These are phyloP conservation scores for Caenorhabditis elegans DNA, from an alignment of 1,140 invertebrate species.

Conservation along the genomic window DNA sequence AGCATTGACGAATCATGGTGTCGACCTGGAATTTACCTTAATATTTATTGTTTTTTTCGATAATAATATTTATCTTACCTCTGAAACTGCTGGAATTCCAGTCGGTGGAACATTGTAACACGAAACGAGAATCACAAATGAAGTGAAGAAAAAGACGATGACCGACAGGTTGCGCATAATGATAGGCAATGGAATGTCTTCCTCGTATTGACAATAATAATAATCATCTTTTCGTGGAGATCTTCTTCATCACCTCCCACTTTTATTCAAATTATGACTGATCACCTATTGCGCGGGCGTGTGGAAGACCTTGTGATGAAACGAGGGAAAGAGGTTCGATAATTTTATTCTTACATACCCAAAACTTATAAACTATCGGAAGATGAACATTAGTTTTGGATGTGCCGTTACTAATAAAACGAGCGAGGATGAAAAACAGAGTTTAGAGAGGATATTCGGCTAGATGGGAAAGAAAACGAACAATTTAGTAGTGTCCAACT, in stretches of 20 bases:
- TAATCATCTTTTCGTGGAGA: background rate
- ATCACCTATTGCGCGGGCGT: background rate
- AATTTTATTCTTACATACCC: slow-evolving; percentile 31
- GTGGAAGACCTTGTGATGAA: background rate
- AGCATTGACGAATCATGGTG: slow-evolving; percentile 46
- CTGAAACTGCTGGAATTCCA: slow-evolving; percentile 10
- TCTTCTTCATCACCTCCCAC: background rate
- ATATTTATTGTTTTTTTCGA: background rate
- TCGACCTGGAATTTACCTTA: slow-evolving; percentile 40
- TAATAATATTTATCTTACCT: background rate
- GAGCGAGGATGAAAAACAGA: slow-evolving; percentile 1
- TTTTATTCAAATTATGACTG: slow-evolving; percentile 16
- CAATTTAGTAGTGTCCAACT: slow-evolving; percentile 51
- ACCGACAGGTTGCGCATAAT: slow-evolving; percentile 25
- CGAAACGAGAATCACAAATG: background rate
- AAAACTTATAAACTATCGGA: slow-evolving; percentile 25
- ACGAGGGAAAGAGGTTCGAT: slow-evolving; percentile 11
- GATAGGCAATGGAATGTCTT: slow-evolving; percentile 1
- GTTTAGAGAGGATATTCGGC: slow-evolving; percentile 10
- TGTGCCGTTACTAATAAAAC: slow-evolving; percentile 24
- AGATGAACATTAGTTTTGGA: background rate
- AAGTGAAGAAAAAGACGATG: background rate
- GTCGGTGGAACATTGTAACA: slow-evolving; percentile 19
- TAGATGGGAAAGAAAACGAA: slow-evolving; percentile 4
- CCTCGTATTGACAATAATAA: slow-evolving; percentile 13